Percentiles rank a stretch among this genome's conserved stretches.
These are phyloP conservation scores for Egretta garzetta DNA, from an alignment of 2,113 vertebrate genomes.

Conservation along the genomic window DNA sequence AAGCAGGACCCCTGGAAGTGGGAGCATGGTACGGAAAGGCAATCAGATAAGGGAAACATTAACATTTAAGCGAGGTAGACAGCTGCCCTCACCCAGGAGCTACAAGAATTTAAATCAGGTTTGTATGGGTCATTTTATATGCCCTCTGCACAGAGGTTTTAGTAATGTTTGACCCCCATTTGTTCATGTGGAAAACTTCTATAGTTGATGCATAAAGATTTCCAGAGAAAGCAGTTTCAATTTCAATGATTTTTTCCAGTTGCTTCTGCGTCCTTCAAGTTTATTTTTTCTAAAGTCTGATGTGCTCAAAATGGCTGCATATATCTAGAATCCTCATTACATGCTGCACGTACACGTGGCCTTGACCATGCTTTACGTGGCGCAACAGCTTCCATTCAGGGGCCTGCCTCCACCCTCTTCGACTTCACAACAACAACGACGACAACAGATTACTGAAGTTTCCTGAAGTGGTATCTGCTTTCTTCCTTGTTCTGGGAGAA, in stretches of 20 bases:
- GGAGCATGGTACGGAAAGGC: not conserved
- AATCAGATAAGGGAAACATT: not conserved
- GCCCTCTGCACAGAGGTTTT: not conserved
- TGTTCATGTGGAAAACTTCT: not conserved
- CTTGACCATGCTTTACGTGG: not conserved
- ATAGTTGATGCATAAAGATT: not conserved
- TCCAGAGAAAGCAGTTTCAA: not conserved
- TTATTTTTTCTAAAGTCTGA: not conserved
- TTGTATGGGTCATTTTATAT: not conserved
- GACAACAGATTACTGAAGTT: not conserved
- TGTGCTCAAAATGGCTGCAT: not conserved
- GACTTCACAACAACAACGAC: not conserved
- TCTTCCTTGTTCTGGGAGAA: not conserved
- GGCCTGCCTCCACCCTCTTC: not conserved
- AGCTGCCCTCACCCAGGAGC: not conserved
- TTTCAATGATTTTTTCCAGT: not conserved
- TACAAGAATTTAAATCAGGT: slow-evolving; percentile 11
- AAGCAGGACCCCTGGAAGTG: not conserved
- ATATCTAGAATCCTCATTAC: not conserved
- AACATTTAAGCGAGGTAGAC: not conserved
- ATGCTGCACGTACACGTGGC: not conserved
- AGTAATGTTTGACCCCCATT: not conserved
- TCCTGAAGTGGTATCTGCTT: not conserved
- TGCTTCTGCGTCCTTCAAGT: not conserved
- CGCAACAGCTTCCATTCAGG: not conserved